Evolutionary conservation across 2,797 vertebrate genomes (phyloP), one percentile per base, ranked within the genome.

Genomic region (Chaunax sp.): DNA sequence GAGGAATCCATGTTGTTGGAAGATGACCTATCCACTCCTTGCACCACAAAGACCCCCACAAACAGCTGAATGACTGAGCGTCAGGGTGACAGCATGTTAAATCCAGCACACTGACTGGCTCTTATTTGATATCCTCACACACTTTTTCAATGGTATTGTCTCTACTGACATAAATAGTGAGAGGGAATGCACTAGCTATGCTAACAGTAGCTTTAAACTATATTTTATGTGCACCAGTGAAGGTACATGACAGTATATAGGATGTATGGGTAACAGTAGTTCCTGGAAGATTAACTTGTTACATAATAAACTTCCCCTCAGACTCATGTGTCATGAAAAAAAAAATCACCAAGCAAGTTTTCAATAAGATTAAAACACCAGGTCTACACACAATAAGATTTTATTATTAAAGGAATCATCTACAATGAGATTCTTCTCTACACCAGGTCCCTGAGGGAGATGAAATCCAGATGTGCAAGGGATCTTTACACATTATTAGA

Each of bases 51-150:
- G 46, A 22, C 72, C 88, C 82, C 78, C 74, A 66, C 63, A 80
- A 92, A 92, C 95, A 96, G 95, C 94, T 95, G 95, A 91, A 55
- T 81, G 77, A 69, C 64, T 75, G 56, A 68, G 57, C 72, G n/a
- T 67, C 13, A 40, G 20, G 50, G 45, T 69, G 77, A 74, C 35
- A 43, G 37, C 37, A n/a, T 52, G 65, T 72, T 78, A 76, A 60
- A 40, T 61, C 59, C 76, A 84, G 43, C 62, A 35, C 57, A 5
- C 35, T 35, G 22, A 37, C 55, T 66, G n/a, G n/a, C n/a, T n/a
- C n/a, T n/a, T n/a, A n/a, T n/a, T n/a, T n/a, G n/a, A n/a, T n/a
- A n/a, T n/a, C n/a, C n/a, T n/a, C n/a, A n/a, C n/a, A 26, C 20
- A 50, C 43, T 54, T 45, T 53, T 33, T 49, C 9, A 15, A 43